These are phyloP conservation scores for Saimiri boliviensis DNA, from an alignment of 2,113 vertebrate genomes.

Conservation along the genomic window DNA sequence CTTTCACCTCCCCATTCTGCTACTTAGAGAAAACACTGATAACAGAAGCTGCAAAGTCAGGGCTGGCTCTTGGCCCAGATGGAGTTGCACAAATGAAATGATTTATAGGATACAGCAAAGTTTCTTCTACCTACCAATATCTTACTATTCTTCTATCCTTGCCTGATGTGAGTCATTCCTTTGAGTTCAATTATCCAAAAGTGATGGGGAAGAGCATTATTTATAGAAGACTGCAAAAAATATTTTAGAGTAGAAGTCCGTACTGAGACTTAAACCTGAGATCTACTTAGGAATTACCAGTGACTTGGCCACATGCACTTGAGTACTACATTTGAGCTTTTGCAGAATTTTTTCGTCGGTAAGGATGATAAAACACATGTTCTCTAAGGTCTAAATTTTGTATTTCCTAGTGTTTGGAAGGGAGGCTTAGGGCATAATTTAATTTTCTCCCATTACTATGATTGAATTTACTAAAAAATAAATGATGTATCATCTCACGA, in stretches of 20 bases:
- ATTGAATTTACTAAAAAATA: constrained; percentile 28
- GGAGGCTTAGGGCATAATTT: neutral
- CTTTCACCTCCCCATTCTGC: neutral
- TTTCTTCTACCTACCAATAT: neutral
- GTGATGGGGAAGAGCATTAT: neutral
- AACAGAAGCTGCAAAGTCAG: neutral
- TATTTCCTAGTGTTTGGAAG: neutral
- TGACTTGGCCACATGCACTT: neutral
- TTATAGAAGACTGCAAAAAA: constrained; percentile 3
- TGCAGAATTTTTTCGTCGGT: neutral
- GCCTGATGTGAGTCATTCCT: neutral
- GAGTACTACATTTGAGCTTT: neutral
- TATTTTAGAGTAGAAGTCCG: neutral
- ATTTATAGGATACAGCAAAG: constrained; percentile 42
- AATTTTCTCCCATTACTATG: neutral
- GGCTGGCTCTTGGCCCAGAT: constrained; percentile 22
- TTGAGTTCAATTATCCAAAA: neutral
- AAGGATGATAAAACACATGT: neutral
- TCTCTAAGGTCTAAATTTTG: neutral
- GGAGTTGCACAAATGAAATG: constrained; percentile 22
- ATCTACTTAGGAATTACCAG: neutral
- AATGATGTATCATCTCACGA: neutral
- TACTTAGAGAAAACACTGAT: neutral
- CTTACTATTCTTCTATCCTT: neutral
- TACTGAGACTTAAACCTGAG: neutral